phyloP scores from a whole-genome alignment of 2,113 vertebrate species.

The Marmota monax region DNA sequence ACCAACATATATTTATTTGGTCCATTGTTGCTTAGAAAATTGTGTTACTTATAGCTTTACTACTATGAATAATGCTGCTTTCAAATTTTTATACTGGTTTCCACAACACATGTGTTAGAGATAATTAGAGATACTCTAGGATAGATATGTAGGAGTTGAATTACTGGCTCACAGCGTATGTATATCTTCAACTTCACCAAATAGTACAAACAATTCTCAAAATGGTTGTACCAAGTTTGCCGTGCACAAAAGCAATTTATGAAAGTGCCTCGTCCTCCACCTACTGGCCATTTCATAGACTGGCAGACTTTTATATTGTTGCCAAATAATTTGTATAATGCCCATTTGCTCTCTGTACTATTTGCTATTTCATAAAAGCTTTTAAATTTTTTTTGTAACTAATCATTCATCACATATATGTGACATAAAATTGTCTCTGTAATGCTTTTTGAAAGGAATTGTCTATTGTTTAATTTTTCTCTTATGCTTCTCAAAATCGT shows the following conservation, averaged over 20 bases:
- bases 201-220: background rate
- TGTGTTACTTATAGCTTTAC: background rate
- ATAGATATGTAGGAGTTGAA: background rate
- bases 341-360: background rate
- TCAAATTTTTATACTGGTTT: background rate
- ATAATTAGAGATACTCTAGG: background rate
- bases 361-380: background rate
- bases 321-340: background rate
- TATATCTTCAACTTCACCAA: background rate
- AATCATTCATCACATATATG: background rate
- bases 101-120: background rate
- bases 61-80: background rate
- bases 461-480: background rate
- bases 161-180: background rate
- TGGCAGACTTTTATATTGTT: background rate
- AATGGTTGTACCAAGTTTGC: background rate
- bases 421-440: background rate
- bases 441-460: background rate
- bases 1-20: background rate
- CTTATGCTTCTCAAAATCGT: background rate
- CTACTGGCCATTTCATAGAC: slow-evolving; percentile 10
- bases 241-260: background rate
- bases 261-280: slow-evolving; percentile 17
- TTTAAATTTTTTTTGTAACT: background rate
- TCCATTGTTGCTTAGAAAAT: background rate